Evolutionary conservation across 2,113 vertebrate species (phyloP).

Genomic region (Rissa tridactyla): DNA sequence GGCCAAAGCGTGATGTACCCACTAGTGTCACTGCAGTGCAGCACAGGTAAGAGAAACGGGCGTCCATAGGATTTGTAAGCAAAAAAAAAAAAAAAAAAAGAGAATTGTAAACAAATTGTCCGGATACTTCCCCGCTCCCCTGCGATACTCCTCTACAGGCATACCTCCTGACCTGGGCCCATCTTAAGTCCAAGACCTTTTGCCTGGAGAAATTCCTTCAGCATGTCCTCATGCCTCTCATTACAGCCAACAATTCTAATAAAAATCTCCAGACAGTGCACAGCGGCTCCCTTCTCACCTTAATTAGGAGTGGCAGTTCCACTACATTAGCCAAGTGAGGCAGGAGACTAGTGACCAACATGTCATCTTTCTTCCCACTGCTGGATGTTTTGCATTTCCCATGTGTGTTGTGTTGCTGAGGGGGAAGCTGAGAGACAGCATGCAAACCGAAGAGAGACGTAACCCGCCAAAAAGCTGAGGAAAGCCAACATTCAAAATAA

Average conservation of each 20-base stretch:
- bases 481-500: not conserved
- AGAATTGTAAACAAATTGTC: too few species aligned
- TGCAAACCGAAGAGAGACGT: fast-evolving
- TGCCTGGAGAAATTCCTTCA: not conserved
- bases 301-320: not conserved
- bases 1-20: not conserved
- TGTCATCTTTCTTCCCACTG: not conserved
- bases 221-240: not conserved
- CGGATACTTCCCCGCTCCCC: fast-evolving
- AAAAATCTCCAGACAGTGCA: not conserved
- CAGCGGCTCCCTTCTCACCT: not conserved
- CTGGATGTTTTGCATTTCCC: not conserved
- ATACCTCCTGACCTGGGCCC: not conserved
- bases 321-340: not conserved
- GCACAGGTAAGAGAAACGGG: fast-evolving
- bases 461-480: not conserved
- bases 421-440: not conserved
- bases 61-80: too few species aligned
- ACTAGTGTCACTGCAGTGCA: too few species aligned
- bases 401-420: not conserved
- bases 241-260: not conserved
- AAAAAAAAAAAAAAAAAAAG: too few species aligned
- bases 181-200: not conserved
- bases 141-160: too few species aligned
- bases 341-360: not conserved